A percentile compares a stretch with the other conserved stretches of the same genome.
Evolutionary conservation across 2,113 vertebrate genomes (phyloP).

Genomic region (Corydoras sp.): DNA sequence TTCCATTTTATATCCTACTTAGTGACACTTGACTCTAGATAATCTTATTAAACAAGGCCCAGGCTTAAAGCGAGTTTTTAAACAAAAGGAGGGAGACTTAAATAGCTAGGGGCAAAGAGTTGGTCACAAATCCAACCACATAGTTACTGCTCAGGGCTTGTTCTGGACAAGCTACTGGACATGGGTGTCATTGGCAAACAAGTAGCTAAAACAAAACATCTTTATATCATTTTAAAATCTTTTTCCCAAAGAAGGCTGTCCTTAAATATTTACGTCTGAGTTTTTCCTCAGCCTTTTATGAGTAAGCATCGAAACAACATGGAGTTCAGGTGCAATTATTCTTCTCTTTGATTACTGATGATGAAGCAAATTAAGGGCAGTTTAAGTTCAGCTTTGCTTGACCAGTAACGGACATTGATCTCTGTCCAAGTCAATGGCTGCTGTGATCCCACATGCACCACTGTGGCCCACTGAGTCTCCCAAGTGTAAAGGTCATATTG

Average conservation of each 20-base stretch:
- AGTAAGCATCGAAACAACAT: background rate
- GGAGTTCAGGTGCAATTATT: background rate
- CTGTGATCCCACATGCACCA: background rate
- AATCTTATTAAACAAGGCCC: conserved; percentile 74
- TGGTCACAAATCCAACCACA: conserved; percentile 36
- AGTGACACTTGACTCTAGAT: conserved; percentile 74
- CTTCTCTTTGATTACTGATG: background rate
- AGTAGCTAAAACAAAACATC: conserved; percentile 14
- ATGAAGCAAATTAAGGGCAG: background rate
- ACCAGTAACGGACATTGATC: background rate
- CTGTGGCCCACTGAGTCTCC: no score
- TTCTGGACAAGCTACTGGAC: conserved; percentile 6
- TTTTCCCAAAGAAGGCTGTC: no score
- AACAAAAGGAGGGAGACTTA: conserved; percentile 30
- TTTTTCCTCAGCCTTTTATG: no score
- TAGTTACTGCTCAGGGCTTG: conserved; percentile 30
- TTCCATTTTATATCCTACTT: conserved; percentile 80
- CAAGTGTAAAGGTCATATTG: no score
- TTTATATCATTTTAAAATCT: no score
- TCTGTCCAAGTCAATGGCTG: background rate
- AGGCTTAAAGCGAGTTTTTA: conserved; percentile 38
- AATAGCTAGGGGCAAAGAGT: conserved; percentile 27
- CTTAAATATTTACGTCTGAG: no score
- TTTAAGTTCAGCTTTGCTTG: background rate
- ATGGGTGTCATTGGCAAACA: conserved; percentile 18